Percentiles rank a stretch among this genome's conserved stretches.
These are phyloP conservation scores for Nettapus auritus DNA, from an alignment of 2,113 vertebrate species.

Conservation along the genomic window DNA sequence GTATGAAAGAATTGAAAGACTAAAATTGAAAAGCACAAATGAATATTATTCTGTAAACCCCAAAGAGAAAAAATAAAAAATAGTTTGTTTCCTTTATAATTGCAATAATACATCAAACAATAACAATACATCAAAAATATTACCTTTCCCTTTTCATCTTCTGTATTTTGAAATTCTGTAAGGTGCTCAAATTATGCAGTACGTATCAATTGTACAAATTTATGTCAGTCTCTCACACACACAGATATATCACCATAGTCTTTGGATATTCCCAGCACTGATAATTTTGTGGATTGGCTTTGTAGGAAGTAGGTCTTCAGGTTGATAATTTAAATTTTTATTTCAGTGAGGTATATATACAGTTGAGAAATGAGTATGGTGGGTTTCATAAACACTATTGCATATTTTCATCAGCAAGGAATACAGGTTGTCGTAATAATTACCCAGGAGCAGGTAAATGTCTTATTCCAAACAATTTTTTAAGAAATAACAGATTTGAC, in stretches of 20 bases:
- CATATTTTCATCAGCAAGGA: not conserved
- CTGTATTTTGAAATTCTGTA: not conserved
- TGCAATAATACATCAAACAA: too few relatives aligned
- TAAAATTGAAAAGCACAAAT: not conserved
- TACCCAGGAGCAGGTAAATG: not conserved
- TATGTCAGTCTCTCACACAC: not conserved
- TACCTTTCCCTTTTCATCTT: not conserved
- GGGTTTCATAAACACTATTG: not conserved
- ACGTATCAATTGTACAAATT: not conserved
- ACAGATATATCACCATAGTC: not conserved
- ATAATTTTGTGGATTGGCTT: not conserved
- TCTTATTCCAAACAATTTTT: not conserved
- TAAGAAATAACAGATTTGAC: not conserved
- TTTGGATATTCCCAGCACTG: not conserved
- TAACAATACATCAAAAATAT: not conserved
- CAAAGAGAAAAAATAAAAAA: not conserved
- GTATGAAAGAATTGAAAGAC: not conserved
- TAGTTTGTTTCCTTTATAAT: not conserved
- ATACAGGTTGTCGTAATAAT: not conserved
- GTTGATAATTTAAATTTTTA: not conserved
- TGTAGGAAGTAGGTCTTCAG: not conserved
- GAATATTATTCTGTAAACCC: not conserved
- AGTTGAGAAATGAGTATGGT: not conserved
- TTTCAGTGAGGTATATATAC: not conserved
- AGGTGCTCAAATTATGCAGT: not conserved